Base-by-base conservation (phyloP, 2,113 vertebrate genomes). In the Sporophila hypoxantha region DNA sequence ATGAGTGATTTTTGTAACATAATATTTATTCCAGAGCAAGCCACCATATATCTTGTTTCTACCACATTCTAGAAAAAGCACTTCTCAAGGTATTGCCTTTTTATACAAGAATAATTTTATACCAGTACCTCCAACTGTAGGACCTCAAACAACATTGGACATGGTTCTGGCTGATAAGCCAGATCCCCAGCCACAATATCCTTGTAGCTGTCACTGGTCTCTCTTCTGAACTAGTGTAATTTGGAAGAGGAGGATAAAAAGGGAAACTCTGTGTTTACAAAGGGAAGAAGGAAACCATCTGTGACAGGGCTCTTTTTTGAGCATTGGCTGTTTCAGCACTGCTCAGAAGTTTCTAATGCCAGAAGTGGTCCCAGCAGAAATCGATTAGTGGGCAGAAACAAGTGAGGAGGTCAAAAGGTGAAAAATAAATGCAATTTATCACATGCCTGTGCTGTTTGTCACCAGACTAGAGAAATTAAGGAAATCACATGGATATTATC, bases 381-480 rank as follows among this genome's bases (percentile, higher is more conserved):
- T 50, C 65, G 88, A 88, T 94, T 90, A 90, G 80, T 41, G 76
- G 91, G 92, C 80, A 96, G 75, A 94, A 89, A 84, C 50, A 93
- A 94, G 70, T 66, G 67, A 89, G 53, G 37, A 92, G 86, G 55
- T 92, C 71, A 82, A 93, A 93, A 91, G 82, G 79, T 76, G 79
- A 91, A 95, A 96, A 91, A 86, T 82, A 89, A 82, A 76, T 84
- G 71, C 73, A 90, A 67, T 90, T 82, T 89, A 77, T 96, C 61
- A 69, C 36, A 69, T 67, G 67, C 29, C 30, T 90, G 41, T 87
- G 67, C 47, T 86, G 61, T 91, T 92, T 91, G 91, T 93, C 86
- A 83, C 49, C 74, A 77, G 56, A 56, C 56, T 81, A 88, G 30
- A 89, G 44, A 84, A 90, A 91, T 90, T 68, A 88, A 81, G 73